Base-by-base conservation (phyloP, 2,797 vertebrate species). In the Hippopotamyrus pictus region DNA sequence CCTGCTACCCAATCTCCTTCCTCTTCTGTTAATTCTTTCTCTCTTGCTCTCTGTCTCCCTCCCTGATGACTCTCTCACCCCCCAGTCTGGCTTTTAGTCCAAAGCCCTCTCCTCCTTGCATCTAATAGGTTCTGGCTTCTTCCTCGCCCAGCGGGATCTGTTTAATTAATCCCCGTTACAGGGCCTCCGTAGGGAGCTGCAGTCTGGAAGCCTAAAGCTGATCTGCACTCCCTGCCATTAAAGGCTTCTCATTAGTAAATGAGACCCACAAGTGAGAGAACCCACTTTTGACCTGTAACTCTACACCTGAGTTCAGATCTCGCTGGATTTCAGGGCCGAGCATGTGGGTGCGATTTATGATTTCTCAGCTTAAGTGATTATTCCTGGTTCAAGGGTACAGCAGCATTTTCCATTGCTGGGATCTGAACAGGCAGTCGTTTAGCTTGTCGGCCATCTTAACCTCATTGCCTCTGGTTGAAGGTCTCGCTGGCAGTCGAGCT, bases 41-140 rank as follows among this genome's bases (percentile, higher is more conserved):
- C 54, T 57, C 54, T 57, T 0, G 2, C 59, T 25, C 22, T 62
- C 22, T 11, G 54, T 57, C 59, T 25, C 59, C 8, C 57, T 25
- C 59, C 59, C 22, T 65, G 59, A 29, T 11, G 59, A 65, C 22
- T 22, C 22, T 62, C 1, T 25, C 22, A 1, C 59, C 22, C 57
- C 25, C 62, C 62, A 65, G 9, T 69, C 62, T 69, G 62, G 25
- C 62, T 69, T 69, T 69, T 33, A 69, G 25, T 69, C 62, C 62
- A 69, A 33, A 9, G 62, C 62, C 62, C 25, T 5, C 11, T 69
- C 62, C 22, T 65, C 62, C 62, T 65, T 29, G 25, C 25, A 29
- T 69, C 3, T 69, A 87, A 87, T 87, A 41, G 54, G 29, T 65
- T 65, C 37, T 87, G 86, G 57, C 57, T 62, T 65, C 57, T n/a